A percentile compares a stretch with the other conserved stretches of the same genome.
Conservation (phyloP, 2,797 vertebrate genomes). For the Hozukius guyotensis region DNA sequence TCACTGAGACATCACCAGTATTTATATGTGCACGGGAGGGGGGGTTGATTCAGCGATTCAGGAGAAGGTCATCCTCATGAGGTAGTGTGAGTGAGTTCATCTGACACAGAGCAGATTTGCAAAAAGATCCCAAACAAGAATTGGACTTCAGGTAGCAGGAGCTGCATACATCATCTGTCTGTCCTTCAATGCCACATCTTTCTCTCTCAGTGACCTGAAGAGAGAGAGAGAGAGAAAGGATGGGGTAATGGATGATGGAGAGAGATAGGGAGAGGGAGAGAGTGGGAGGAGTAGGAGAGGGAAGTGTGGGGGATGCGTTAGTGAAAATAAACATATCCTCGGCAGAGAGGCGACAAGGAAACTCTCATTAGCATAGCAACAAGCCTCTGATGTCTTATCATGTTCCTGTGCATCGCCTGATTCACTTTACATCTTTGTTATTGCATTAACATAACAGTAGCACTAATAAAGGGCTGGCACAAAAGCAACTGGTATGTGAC, state of each 20-base stretch:
- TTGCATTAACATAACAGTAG: conserved; percentile 40
- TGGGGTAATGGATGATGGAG: conserved; percentile 29
- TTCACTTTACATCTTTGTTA: conserved; percentile 50
- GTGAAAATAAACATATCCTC: conserved; percentile 72
- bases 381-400: conserved; percentile 65
- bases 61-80: conserved; percentile 56
- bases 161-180: conserved; percentile 16
- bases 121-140: conserved; percentile 24
- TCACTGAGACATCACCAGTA: conserved; percentile 46
- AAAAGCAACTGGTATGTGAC: conserved; percentile 26
- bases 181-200: conserved; percentile 50
- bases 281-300: conserved; percentile 45
- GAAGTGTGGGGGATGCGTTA: conserved; percentile 52
- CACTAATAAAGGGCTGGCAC: conserved; percentile 22
- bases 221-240: conserved; percentile 48
- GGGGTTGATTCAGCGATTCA: conserved; percentile 32
- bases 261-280: conserved; percentile 15
- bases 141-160: conserved; percentile 6
- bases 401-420: conserved; percentile 51
- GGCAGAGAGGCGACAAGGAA: conserved; percentile 56
- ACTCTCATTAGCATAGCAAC: conserved; percentile 70
- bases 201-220: conserved; percentile 57
- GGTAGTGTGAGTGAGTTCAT: conserved; percentile 39
- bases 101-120: conserved; percentile 16
- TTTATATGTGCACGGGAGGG: conserved; percentile 10